Evolutionary conservation across 2,888 invertebrate genomes (phyloP).

Genomic region (Schizotus pectinicornis): DNA sequence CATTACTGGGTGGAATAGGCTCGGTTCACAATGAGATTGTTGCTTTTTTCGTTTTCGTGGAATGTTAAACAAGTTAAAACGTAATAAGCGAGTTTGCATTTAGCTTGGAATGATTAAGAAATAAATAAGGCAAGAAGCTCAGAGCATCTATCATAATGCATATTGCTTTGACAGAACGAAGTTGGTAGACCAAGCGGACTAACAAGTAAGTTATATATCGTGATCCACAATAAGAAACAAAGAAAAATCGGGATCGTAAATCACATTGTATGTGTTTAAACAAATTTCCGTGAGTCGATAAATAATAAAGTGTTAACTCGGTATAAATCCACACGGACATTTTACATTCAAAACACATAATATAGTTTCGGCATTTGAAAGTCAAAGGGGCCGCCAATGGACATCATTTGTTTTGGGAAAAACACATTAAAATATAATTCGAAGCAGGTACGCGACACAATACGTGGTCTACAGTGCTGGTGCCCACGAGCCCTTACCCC

Average conservation of each 20-base stretch:
- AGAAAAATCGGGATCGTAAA: slow-evolving; percentile 46
- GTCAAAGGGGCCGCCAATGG: slow-evolving; percentile 56
- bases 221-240: slow-evolving; percentile 38
- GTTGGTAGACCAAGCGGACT: slow-evolving; percentile 33
- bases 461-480: slow-evolving; percentile 50
- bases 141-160: slow-evolving; percentile 34
- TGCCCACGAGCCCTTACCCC: slow-evolving; percentile 49
- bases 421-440: slow-evolving; percentile 60
- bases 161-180: slow-evolving; percentile 33
- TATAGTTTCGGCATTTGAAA: slow-evolving; percentile 55
- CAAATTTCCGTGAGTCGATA: slow-evolving; percentile 49
- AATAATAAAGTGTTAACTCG: slow-evolving; percentile 53
- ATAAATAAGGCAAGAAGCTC: slow-evolving; percentile 33
- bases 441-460: slow-evolving; percentile 59
- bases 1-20: not conserved
- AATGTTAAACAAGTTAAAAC: slow-evolving; percentile 12
- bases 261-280: slow-evolving; percentile 45
- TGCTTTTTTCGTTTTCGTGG: not conserved
- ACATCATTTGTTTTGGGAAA: slow-evolving; percentile 59
- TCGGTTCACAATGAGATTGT: slow-evolving; percentile 1
- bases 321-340: slow-evolving; percentile 54
- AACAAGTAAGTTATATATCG: slow-evolving; percentile 37
- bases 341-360: slow-evolving; percentile 57
- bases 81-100: slow-evolving; percentile 30
- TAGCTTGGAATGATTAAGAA: slow-evolving; percentile 32